phyloP scores from a whole-genome alignment of 2,113 vertebrate species.

The Gallinago jamesoni region DNA sequence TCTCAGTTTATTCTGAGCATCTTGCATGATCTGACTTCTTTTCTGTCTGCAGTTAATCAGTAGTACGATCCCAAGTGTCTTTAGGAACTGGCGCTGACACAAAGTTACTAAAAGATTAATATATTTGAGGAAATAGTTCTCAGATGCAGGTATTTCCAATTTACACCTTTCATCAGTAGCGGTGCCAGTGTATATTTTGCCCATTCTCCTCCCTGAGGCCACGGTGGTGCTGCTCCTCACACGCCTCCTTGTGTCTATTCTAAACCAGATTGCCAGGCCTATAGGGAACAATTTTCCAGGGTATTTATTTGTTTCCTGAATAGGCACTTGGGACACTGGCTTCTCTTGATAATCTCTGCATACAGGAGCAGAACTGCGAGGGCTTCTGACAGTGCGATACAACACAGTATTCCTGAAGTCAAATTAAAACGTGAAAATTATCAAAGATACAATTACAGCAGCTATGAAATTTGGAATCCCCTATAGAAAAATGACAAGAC shows the following conservation, averaged over 20 bases:
- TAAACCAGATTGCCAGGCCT: background rate
- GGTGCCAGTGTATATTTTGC: rapidly evolving
- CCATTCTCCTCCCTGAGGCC: rapidly evolving
- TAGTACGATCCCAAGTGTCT: background rate
- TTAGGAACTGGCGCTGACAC: background rate
- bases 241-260: background rate
- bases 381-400: background rate
- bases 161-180: rapidly evolving
- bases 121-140: background rate
- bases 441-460: background rate
- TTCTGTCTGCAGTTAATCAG: background rate
- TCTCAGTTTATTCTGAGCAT: background rate
- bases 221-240: background rate
- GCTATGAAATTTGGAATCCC: background rate
- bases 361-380: background rate
- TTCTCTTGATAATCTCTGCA: background rate
- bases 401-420: background rate
- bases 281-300: background rate
- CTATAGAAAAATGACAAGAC: background rate
- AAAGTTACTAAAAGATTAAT: background rate
- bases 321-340: background rate
- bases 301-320: constrained; percentile 11
- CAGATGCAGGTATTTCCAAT: background rate
- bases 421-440: background rate
- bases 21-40: background rate